Evolutionary conservation across 2,888 invertebrate species (phyloP).

Genomic region (Diplolepis rosae): DNA sequence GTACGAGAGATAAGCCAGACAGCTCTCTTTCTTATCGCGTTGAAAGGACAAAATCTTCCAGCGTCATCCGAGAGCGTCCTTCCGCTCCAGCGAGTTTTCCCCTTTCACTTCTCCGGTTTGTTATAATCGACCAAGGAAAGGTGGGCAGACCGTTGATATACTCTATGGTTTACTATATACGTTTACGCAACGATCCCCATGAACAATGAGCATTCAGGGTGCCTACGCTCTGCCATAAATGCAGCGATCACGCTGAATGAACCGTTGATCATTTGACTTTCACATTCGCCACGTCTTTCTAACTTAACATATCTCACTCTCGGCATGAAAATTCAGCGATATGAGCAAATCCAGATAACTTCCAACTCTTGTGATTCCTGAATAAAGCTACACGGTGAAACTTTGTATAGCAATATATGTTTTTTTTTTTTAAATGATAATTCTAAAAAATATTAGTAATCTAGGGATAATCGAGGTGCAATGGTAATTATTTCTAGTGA

Average conservation of each 20-base stretch:
- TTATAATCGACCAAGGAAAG: slow-evolving; percentile 10
- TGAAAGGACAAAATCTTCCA: slow-evolving; percentile 45
- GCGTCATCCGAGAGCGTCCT: slow-evolving; percentile 33
- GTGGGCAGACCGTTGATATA: slow-evolving; percentile 5
- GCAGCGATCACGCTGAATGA: not conserved
- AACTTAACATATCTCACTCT: not conserved
- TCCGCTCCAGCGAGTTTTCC: slow-evolving; percentile 47
- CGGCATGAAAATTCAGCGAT: not conserved
- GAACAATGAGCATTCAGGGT: slow-evolving; percentile 17
- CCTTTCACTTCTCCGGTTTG: slow-evolving; percentile 44
- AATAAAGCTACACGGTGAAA: too few species aligned
- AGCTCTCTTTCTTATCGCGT: slow-evolving; percentile 35
- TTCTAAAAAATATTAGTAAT: too few species aligned
- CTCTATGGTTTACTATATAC: not conserved
- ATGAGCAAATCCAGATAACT: too few species aligned
- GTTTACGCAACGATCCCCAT: slow-evolving; percentile 6
- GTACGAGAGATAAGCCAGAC: slow-evolving; percentile 46
- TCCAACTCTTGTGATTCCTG: too few species aligned
- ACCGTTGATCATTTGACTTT: slow-evolving; percentile 3
- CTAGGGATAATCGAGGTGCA: too few species aligned
- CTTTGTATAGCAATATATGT: too few species aligned
- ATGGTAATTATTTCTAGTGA: too few species aligned
- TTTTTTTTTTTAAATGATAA: too few species aligned
- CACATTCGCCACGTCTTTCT: not conserved
- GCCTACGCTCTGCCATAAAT: slow-evolving; percentile 2